Evolutionary conservation across 2,113 vertebrate species (phyloP).

Genomic region (Platichthys stellatus): DNA sequence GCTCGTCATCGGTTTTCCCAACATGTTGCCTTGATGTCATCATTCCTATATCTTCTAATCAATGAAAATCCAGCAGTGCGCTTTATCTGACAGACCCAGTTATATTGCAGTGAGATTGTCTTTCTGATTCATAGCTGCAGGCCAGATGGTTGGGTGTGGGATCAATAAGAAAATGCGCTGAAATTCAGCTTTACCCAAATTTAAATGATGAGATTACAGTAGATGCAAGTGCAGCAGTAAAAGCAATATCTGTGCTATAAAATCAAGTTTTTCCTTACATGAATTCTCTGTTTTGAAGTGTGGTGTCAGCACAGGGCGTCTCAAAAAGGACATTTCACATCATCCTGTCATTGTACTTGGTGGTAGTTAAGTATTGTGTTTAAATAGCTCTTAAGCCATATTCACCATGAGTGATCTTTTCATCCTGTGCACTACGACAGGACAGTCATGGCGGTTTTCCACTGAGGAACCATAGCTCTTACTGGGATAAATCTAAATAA

Average conservation of each 20-base stretch:
- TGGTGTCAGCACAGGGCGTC: background rate
- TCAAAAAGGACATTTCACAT: background rate
- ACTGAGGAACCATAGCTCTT: constrained; percentile 2
- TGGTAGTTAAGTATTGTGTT: background rate
- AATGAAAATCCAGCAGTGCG: background rate
- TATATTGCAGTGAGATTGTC: background rate
- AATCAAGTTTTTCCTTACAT: background rate
- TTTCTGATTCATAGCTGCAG: background rate
- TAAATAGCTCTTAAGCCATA: constrained; percentile 1
- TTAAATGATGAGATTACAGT: background rate
- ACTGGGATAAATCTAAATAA: constrained; percentile 60
- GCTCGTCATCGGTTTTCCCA: background rate
- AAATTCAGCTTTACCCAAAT: background rate
- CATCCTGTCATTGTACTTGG: background rate
- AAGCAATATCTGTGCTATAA: background rate
- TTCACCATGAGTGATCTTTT: constrained; percentile 27
- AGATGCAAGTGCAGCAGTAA: background rate
- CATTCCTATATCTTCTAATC: background rate
- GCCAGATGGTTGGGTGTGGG: no score
- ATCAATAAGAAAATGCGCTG: background rate
- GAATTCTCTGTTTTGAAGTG: background rate
- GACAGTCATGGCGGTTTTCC: background rate
- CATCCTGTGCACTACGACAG: constrained; percentile 7
- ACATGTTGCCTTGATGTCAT: background rate
- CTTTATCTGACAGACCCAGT: background rate